Conservation (phyloP, 2,888 invertebrate species). For the Cheilosia grossa region DNA sequence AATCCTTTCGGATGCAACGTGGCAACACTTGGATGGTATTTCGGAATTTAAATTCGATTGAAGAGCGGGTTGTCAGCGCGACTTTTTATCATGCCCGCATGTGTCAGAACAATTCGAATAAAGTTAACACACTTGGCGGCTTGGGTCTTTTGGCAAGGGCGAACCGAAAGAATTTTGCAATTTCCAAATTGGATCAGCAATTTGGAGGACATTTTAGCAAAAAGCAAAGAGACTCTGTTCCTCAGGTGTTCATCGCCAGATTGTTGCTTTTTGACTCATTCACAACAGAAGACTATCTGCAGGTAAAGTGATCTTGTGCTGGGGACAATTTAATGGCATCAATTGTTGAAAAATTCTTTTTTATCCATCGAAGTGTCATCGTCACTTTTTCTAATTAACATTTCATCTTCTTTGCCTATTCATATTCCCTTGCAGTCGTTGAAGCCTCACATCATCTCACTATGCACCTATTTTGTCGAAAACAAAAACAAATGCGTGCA, state of each 20-base stretch:
- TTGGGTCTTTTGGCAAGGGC: background rate
- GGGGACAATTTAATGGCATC: too few relatives aligned
- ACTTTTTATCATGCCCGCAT: background rate
- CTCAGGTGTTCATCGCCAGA: too few relatives aligned
- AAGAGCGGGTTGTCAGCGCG: slow-evolving; percentile 8
- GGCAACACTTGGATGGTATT: slow-evolving; percentile 55
- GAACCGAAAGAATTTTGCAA: slow-evolving; percentile 22
- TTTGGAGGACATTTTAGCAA: background rate
- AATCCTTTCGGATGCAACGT: slow-evolving; percentile 1
- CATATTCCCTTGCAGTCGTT: too few relatives aligned
- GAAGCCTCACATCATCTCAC: too few relatives aligned
- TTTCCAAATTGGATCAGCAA: slow-evolving; percentile 15
- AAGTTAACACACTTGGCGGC: slow-evolving; percentile 55
- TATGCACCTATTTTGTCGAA: too few relatives aligned
- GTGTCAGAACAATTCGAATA: slow-evolving; percentile 65
- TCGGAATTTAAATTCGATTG: slow-evolving; percentile 63
- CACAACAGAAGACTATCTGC: too few relatives aligned
- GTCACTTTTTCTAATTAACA: too few relatives aligned
- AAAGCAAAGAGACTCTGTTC: background rate
- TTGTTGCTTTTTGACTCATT: too few relatives aligned
- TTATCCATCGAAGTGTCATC: too few relatives aligned
- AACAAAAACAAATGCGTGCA: background rate
- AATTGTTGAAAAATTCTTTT: too few relatives aligned
- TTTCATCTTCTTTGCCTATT: too few relatives aligned
- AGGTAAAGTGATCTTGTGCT: too few relatives aligned